Evolutionary conservation across 1,140 invertebrate species (phyloP).

Genomic region (Cardiocondyla obscurior): DNA sequence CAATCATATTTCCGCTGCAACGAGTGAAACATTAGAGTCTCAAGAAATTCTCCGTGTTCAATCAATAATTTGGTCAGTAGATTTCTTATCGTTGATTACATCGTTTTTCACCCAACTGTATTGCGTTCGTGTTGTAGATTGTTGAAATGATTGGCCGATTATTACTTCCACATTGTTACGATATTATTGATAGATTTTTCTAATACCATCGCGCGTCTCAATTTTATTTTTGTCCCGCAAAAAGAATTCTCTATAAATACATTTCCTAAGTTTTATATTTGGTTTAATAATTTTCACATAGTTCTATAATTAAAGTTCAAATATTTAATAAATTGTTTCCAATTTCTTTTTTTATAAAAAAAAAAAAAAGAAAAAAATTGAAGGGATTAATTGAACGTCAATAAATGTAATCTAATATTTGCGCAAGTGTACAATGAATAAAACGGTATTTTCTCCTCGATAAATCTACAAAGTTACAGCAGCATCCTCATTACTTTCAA

Average conservation of each 20-base stretch:
- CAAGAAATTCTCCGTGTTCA: conserved; percentile 5
- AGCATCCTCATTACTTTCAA: neutral
- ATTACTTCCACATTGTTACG: conserved; percentile 4
- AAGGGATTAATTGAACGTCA: neutral
- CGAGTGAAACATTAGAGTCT: neutral
- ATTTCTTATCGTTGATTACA: conserved; percentile 27
- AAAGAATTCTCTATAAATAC: neutral
- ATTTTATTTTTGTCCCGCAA: neutral
- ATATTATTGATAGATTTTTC: conserved; percentile 2
- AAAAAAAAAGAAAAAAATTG: neutral
- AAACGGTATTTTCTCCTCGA: neutral
- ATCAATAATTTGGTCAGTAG: conserved; percentile 28
- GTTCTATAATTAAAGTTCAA: neutral
- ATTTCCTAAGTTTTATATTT: no score
- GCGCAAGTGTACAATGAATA: neutral
- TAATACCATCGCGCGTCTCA: neutral
- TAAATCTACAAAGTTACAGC: neutral
- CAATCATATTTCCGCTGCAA: neutral
- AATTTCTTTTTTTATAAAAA: neutral
- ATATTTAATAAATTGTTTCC: neutral
- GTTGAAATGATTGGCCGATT: conserved; percentile 4
- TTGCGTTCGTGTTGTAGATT: conserved; percentile 11
- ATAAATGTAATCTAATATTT: neutral
- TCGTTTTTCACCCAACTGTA: conserved; percentile 9
- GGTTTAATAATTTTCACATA: no score